Conservation (phyloP, 1,140 invertebrate species). For the Drosophila nigrodunni region DNA sequence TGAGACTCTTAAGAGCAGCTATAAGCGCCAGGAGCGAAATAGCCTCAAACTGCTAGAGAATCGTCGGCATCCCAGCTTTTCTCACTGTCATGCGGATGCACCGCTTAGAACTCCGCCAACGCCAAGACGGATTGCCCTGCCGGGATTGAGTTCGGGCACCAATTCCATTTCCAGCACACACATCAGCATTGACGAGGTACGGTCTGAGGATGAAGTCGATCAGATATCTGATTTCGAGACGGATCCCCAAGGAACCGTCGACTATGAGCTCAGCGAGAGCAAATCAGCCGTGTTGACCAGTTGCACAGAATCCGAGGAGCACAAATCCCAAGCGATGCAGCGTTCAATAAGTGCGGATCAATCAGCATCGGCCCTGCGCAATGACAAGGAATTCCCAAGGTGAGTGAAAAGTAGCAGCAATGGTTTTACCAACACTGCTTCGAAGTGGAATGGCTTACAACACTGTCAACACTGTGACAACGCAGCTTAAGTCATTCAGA, state of each 20-base stretch:
- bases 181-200: constrained; percentile 77
- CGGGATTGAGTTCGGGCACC: constrained; percentile 30
- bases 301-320: neutral
- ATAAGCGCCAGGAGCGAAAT: constrained; percentile 52
- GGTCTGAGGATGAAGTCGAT: constrained; percentile 80
- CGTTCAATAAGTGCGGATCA: constrained; percentile 70
- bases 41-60: constrained; percentile 68
- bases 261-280: constrained; percentile 46
- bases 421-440: no score
- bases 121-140: constrained; percentile 48
- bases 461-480: no score
- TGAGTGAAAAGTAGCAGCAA: constrained; percentile 27
- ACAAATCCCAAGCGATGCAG: constrained; percentile 52
- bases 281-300: constrained; percentile 52
- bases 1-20: constrained; percentile 61
- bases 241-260: constrained; percentile 31
- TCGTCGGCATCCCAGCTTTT: constrained; percentile 53
- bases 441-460: no score
- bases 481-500: no score
- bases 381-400: constrained; percentile 73
- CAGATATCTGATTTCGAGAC: constrained; percentile 75
- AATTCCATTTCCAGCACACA: constrained; percentile 51
- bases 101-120: constrained; percentile 37
- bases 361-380: constrained; percentile 32
- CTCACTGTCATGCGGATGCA: constrained; percentile 31